Percentiles rank a stretch among this genome's conserved stretches.
These are phyloP conservation scores for Larimichthys polyactis DNA, from an alignment of 2,113 vertebrate species.

Conservation along the genomic window DNA sequence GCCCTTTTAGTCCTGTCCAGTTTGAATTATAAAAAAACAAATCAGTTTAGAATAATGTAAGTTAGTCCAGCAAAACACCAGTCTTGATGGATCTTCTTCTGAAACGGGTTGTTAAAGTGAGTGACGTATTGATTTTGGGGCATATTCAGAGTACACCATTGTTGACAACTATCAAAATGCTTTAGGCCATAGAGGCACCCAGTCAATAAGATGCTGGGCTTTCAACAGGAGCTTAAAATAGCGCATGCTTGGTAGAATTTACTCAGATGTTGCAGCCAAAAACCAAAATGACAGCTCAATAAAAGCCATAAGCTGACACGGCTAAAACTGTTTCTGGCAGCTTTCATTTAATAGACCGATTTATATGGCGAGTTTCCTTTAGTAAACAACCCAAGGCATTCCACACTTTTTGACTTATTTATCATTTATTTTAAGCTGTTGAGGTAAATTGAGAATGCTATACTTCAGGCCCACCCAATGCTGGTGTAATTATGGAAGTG, in stretches of 20 bases:
- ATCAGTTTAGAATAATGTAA: neutral
- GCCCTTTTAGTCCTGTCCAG: neutral
- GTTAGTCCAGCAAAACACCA: neutral
- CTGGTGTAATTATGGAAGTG: too few relatives aligned
- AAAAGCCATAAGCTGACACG: slow-evolving; percentile 52
- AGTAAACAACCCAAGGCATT: slow-evolving; percentile 49
- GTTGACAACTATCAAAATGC: slow-evolving; percentile 49
- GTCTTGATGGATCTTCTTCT: neutral
- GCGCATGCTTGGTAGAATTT: slow-evolving; percentile 31
- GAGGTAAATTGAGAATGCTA: slow-evolving; percentile 1
- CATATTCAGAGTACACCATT: slow-evolving; percentile 17
- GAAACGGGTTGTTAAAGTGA: slow-evolving; percentile 33
- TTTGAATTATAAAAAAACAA: neutral
- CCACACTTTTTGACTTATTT: slow-evolving; percentile 27
- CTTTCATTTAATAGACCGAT: slow-evolving; percentile 28
- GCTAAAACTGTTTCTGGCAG: slow-evolving; percentile 51
- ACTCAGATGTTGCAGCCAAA: slow-evolving; percentile 52
- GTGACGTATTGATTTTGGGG: slow-evolving; percentile 35
- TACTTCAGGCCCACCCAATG: neutral
- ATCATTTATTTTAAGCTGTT: slow-evolving; percentile 30
- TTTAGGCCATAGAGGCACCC: slow-evolving; percentile 26
- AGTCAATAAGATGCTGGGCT: slow-evolving; percentile 42
- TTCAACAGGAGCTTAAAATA: slow-evolving; percentile 52
- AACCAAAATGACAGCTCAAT: slow-evolving; percentile 55
- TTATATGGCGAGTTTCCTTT: slow-evolving; percentile 19